Base-by-base conservation (phyloP, 37 sponge, comb jelly and placozoan genomes). In the Geodia barretti region DNA sequence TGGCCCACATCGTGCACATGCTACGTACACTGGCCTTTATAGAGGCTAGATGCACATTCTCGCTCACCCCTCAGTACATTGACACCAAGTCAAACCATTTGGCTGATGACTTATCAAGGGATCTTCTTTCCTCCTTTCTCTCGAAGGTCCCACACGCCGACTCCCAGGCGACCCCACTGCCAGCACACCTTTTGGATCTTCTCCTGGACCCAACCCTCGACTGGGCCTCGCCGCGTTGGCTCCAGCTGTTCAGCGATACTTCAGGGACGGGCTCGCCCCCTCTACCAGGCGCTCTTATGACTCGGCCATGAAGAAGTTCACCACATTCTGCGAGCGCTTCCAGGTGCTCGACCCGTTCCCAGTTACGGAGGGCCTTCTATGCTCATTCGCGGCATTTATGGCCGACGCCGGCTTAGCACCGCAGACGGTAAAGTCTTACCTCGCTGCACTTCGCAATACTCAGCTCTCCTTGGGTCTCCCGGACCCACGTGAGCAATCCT, bases 81-180 rank as follows among this genome's bases (percentile, higher is more conserved):
- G 42, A 43, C 17, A 39, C 60, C n/a, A 30, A 54, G 26, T 3
- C 24, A 25, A 89, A 89, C 43, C 36, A 39, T 4, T 26, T 60
- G 41, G 90, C 81, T n/a, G 90, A 89, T 70, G 81, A 61, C 31
- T 62, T 89, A 9, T 89, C 85, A 0, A 68, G 90, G 2, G 62
- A 89, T 36, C 23, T 28, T 37, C 72, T 71, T 29, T 70, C 81
- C 38, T 80, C 79, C 14, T 80, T 80, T 59, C 81, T 80, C 36
- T 71, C 63, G 5, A 81, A 81, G 82, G 82, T 81, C 20, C 82
- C 72, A 7, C 61, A 38, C 62, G 73, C 82, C 39, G 19, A 61
- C 63, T 1, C 35, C n/a, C 3, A 11, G 73, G 73, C 73, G 38
- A 9, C 39, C 40, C 5, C 38, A 8, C 37, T 70, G 30, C 39